Conservation (phyloP, 2,888 invertebrate genomes). For the Anaspis maculata region DNA sequence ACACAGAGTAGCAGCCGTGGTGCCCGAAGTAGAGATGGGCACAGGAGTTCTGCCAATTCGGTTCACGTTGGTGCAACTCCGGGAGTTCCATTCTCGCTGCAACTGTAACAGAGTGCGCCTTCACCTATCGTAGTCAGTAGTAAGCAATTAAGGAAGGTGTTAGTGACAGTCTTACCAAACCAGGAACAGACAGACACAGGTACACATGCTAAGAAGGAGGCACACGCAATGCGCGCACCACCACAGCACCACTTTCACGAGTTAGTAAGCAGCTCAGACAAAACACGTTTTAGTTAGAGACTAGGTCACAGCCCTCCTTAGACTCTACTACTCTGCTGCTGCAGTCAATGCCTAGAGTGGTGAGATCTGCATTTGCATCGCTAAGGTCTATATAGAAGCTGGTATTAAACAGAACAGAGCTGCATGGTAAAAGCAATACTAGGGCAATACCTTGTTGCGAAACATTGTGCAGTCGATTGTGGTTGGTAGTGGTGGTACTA, state of each 20-base stretch:
- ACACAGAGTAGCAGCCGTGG: constrained; percentile 42
- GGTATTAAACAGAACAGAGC: constrained; percentile 15
- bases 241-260: constrained; percentile 38
- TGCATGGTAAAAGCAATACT: no score
- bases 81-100: constrained; percentile 46
- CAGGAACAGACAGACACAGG: constrained; percentile 8
- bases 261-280: constrained; percentile 28
- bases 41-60: constrained; percentile 40
- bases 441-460: constrained; percentile 45
- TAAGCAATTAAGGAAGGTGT: constrained; percentile 20
- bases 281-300: constrained; percentile 10
- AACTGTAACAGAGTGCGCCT: constrained; percentile 39
- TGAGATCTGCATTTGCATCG: no score
- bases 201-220: constrained; percentile 20
- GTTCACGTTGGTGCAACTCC: constrained; percentile 44
- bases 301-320: no score
- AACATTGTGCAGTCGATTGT: constrained; percentile 44
- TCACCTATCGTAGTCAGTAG: constrained; percentile 28
- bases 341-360: no score
- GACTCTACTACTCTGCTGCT: no score
- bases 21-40: constrained; percentile 40
- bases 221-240: constrained; percentile 40
- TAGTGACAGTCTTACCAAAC: constrained; percentile 24
- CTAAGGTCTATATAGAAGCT: constrained; percentile 4
- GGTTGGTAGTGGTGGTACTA: constrained; percentile 45